These are phyloP conservation scores for Agrotis ipsilon DNA, from an alignment of 2,888 invertebrate genomes.

Conservation along the genomic window DNA sequence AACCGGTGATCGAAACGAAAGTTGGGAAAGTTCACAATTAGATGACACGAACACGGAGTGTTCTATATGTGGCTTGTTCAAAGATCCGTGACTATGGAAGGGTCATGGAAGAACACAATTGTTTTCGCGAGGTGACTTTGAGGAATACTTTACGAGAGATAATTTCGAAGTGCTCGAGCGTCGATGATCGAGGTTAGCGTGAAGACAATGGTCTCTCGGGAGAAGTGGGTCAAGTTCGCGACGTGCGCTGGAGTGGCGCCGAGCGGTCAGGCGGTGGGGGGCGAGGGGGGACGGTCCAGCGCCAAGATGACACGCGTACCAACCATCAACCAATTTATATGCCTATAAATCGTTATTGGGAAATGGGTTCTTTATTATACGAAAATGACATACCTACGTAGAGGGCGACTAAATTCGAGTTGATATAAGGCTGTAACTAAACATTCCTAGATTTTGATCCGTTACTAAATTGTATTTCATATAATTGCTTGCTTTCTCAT, in stretches of 20 bases:
- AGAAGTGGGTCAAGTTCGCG: conserved; percentile 88
- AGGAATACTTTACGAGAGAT: conserved; percentile 70
- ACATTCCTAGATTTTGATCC: neutral
- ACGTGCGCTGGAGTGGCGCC: conserved; percentile 76
- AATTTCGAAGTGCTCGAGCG: conserved; percentile 74
- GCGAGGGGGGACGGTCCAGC: conserved; percentile 51
- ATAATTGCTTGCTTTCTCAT: neutral
- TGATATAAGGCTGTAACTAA: neutral
- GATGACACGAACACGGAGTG: conserved; percentile 74
- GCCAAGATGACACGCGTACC: conserved; percentile 42
- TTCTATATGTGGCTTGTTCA: conserved; percentile 56
- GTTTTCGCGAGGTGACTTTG: conserved; percentile 64
- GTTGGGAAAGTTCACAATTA: conserved; percentile 87
- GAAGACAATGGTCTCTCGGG: conserved; percentile 85
- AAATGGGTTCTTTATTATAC: conserved; percentile 33
- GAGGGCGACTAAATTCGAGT: neutral
- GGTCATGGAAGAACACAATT: conserved; percentile 65
- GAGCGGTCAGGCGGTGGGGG: conserved; percentile 73
- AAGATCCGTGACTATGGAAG: conserved; percentile 58
- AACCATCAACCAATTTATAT: conserved; percentile 21
- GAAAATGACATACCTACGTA: neutral
- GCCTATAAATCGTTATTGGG: conserved; percentile 30
- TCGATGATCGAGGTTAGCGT: conserved; percentile 78
- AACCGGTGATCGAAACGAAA: conserved; percentile 84
- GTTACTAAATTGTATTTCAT: neutral